Evolutionary conservation across 2,797 vertebrate genomes (phyloP).

Genomic region (Catharus ustulatus): DNA sequence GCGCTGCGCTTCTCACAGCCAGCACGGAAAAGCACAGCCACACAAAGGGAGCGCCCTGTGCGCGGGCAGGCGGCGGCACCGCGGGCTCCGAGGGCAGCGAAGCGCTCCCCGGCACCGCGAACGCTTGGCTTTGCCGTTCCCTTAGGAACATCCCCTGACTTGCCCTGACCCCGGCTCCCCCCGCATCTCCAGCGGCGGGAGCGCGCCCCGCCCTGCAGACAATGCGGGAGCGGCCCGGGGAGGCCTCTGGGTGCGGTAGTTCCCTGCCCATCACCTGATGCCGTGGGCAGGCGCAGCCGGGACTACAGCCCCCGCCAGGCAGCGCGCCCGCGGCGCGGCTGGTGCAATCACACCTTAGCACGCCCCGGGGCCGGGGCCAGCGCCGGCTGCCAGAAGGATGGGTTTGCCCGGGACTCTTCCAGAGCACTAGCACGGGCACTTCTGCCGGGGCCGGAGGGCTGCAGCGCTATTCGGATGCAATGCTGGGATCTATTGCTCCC

Average conservation of each 20-base stretch:
- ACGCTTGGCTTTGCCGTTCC: fast-evolving
- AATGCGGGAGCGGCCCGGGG: not conserved
- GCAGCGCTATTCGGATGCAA: not conserved
- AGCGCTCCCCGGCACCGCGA: not conserved
- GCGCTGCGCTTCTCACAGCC: fast-evolving
- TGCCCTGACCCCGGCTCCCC: not conserved
- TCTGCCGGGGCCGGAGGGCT: not conserved
- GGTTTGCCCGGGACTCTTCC: not conserved
- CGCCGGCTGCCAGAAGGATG: not conserved
- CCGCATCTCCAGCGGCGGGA: not conserved
- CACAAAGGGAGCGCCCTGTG: not conserved
- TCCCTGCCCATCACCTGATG: slow-evolving; percentile 18
- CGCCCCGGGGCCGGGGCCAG: not conserved
- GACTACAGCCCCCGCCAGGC: slow-evolving; percentile 61
- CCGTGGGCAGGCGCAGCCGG: not conserved
- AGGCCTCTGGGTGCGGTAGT: slow-evolving; percentile 52
- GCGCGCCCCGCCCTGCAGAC: not conserved
- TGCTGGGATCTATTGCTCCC: not conserved
- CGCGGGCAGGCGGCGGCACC: not conserved
- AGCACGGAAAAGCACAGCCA: not conserved
- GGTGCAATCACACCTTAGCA: slow-evolving; percentile 46
- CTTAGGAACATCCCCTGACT: not conserved
- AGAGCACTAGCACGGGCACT: not conserved
- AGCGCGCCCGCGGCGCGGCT: not conserved
- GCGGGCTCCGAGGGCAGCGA: not conserved